Conservation (phyloP, 2,113 vertebrate genomes). For the Sialia sialis region DNA sequence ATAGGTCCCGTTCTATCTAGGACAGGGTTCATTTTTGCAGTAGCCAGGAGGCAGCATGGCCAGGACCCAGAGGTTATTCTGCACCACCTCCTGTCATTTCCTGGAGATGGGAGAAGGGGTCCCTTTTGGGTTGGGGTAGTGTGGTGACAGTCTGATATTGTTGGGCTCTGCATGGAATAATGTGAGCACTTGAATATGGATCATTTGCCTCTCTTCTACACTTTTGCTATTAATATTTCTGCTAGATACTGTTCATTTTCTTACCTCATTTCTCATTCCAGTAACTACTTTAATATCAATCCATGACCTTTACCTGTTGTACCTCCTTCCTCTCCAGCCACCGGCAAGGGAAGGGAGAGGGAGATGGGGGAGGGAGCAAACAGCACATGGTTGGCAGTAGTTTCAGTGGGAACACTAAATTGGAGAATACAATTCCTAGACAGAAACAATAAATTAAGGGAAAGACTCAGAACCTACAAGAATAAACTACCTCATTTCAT, state of each 20-base stretch:
- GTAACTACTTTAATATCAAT: not conserved
- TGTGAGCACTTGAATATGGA: not conserved
- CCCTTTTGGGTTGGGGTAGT: not conserved
- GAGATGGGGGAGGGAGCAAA: not conserved
- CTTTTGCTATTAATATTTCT: not conserved
- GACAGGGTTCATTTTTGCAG: not conserved
- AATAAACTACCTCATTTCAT: not conserved
- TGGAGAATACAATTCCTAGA: not conserved
- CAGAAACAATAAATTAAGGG: not conserved
- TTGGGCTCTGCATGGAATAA: not conserved
- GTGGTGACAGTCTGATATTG: not conserved
- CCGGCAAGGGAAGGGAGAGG: too few species aligned
- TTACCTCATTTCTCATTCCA: not conserved
- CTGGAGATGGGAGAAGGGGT: not conserved
- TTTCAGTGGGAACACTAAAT: not conserved
- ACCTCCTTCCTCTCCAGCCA: not conserved
- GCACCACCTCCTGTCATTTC: not conserved
- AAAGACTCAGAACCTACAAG: not conserved
- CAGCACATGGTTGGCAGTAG: fast-evolving
- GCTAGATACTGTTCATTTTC: not conserved
- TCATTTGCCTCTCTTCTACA: not conserved
- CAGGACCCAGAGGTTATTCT: not conserved
- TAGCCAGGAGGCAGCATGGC: not conserved
- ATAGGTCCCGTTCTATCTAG: not conserved
- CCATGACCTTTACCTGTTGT: not conserved